Conservation (phyloP, 1,140 invertebrate genomes). For the Mamestra configurata region DNA sequence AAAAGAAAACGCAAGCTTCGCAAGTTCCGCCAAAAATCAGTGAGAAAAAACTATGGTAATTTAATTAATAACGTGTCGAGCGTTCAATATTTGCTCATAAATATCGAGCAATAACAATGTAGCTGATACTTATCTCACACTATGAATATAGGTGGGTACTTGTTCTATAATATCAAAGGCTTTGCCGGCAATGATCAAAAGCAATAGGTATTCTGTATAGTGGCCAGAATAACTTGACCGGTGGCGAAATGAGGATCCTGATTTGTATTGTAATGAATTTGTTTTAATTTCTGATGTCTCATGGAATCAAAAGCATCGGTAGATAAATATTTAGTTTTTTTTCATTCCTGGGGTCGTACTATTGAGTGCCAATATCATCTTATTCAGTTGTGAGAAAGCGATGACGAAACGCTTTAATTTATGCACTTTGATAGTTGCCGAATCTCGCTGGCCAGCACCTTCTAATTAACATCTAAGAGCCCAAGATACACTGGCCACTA, state of each 20-base stretch:
- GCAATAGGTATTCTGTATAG: not conserved
- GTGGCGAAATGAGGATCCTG: not conserved
- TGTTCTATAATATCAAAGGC: not conserved
- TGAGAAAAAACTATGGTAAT: not conserved
- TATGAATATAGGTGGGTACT: slow-evolving; percentile 1
- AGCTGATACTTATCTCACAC: slow-evolving; percentile 5
- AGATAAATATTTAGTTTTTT: too few relatives aligned
- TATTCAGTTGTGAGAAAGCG: too few relatives aligned
- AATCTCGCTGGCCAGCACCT: too few relatives aligned
- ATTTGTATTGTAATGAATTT: too few relatives aligned
- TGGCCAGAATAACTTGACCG: not conserved
- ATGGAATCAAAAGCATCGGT: too few relatives aligned
- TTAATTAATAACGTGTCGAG: slow-evolving; percentile 15
- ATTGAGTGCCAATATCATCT: too few relatives aligned
- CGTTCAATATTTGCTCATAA: slow-evolving; percentile 7
- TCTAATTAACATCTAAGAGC: not conserved
- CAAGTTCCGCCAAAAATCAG: not conserved
- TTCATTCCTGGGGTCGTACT: too few relatives aligned
- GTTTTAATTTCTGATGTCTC: too few relatives aligned
- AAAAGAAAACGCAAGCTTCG: not conserved
- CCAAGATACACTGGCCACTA: not conserved
- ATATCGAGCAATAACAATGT: slow-evolving; percentile 13
- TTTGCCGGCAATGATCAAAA: slow-evolving; percentile 6
- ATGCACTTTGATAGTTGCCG: too few relatives aligned
- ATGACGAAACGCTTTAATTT: too few relatives aligned